Conservation (phyloP, 2,113 vertebrate genomes). For the Syngnathus typhle region DNA sequence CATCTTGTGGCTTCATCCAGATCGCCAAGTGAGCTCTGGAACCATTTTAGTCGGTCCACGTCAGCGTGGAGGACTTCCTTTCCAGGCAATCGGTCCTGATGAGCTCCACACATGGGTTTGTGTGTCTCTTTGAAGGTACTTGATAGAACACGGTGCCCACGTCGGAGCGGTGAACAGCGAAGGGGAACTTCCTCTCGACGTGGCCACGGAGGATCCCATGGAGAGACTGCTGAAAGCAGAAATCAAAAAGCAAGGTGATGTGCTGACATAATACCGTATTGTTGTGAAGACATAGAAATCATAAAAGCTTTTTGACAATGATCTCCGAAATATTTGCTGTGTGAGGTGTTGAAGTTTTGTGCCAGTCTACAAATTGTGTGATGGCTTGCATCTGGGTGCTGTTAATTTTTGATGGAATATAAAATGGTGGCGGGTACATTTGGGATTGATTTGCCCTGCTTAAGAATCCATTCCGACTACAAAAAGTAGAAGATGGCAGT, state of each 20-base stretch:
- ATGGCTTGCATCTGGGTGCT: too few species aligned
- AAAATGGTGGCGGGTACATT: too few species aligned
- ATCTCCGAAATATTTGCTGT: too few species aligned
- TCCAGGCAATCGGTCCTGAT: background rate
- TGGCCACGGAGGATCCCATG: conserved; percentile 76
- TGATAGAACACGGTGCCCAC: conserved; percentile 72
- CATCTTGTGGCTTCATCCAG: conserved; percentile 77
- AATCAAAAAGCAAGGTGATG: conserved; percentile 77
- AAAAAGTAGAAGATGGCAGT: too few species aligned
- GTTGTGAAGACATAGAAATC: background rate
- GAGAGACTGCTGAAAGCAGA: conserved; percentile 72
- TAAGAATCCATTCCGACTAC: too few species aligned
- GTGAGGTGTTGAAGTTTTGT: too few species aligned
- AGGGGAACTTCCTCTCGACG: conserved; percentile 76
- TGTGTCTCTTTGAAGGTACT: conserved; percentile 56
- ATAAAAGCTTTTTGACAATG: too few species aligned
- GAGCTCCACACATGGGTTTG: background rate
- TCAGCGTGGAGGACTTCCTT: background rate
- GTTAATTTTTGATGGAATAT: too few species aligned
- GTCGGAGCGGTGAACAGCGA: conserved; percentile 78
- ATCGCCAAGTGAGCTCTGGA: conserved; percentile 70
- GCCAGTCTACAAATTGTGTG: too few species aligned
- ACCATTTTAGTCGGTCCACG: background rate
- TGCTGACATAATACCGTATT: background rate
- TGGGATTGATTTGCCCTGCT: too few species aligned